A percentile compares a stretch with the other conserved stretches of the same genome.
phyloP scores from a whole-genome alignment of 2,888 invertebrate genomes.

The Chrysodeixis includens region DNA sequence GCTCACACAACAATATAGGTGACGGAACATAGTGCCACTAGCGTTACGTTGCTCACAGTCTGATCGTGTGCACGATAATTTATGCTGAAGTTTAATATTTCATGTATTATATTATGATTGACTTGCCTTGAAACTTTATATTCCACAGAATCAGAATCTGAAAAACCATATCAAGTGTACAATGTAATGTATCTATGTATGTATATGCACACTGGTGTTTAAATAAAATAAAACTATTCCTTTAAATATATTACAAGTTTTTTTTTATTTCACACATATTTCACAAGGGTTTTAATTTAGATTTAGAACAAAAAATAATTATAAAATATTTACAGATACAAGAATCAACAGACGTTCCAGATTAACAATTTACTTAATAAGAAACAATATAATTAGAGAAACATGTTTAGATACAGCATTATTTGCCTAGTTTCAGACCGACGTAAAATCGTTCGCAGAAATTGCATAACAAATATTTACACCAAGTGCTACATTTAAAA shows the following conservation, averaged over 20 bases:
- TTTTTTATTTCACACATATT: constrained; percentile 88
- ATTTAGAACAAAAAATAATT: constrained; percentile 81
- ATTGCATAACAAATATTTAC: constrained; percentile 51
- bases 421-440: constrained; percentile 36
- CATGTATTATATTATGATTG: too few species aligned
- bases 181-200: not conserved
- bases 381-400: constrained; percentile 66
- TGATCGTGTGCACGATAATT: too few species aligned
- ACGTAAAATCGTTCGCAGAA: constrained; percentile 42
- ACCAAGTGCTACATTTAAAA: constrained; percentile 46
- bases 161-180: not conserved
- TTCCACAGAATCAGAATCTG: too few species aligned
- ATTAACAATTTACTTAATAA: constrained; percentile 81
- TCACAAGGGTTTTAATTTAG: constrained; percentile 83
- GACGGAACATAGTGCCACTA: not conserved
- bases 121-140: too few species aligned
- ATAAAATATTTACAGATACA: constrained; percentile 85
- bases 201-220: not conserved
- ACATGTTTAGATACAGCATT: constrained; percentile 49
- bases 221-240: constrained; percentile 59
- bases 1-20: not conserved
- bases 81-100: too few species aligned
- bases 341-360: constrained; percentile 83
- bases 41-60: not conserved
- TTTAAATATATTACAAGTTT: constrained; percentile 85